Evolutionary conservation across 2,113 vertebrate species (phyloP), one percentile per base, ranked within the genome.

Genomic region (Polyodon spathula): DNA sequence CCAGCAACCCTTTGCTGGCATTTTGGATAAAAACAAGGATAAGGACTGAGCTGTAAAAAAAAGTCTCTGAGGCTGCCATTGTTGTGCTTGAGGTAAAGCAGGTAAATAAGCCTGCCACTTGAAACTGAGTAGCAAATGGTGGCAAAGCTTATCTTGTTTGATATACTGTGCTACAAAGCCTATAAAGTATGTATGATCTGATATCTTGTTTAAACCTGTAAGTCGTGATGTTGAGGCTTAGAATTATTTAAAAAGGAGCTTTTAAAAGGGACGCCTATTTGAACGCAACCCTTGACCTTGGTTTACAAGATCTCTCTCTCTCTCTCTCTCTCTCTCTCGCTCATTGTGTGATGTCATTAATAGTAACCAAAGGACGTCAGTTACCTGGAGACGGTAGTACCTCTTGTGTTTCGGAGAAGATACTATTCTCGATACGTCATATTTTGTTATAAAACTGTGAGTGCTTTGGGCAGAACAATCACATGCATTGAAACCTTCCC

Each of bases 21-120:
- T 27, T 27, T 27, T 27, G 27, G 63, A 64, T 59, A 64, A 59
- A 64, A 59, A 37, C 57, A 55, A 27, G 57, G 63, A 64, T 64
- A 64, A 59, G 63, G 37, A 64, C n/a, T 60, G 59, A 60, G 59
- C 63, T 59, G 46, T 55, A 64, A 64, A 59, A 54, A n/a, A 58
- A 50, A 51, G 51, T 14, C 27, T 53, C 16, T 46, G 63, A 60
- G 63, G 48, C 56, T 51, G 57, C 56, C 63, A 64, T 59, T 60
- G 48, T 39, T 48, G 57, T 37, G 57, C 51, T n/a, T 41, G n/a
- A n/a, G 57, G 54, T 59, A 55, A 64, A 59, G 63, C 40, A 14
- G 57, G 50, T 40, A 46, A 60, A 64, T 64, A 64, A 58, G 5
- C 56, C 6, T 4, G 6, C 56, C 12, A 48, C 48, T 12, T 58